Conservation (phyloP, 35 echinoderm and acorn worm species). For the Ptychodera flava region DNA sequence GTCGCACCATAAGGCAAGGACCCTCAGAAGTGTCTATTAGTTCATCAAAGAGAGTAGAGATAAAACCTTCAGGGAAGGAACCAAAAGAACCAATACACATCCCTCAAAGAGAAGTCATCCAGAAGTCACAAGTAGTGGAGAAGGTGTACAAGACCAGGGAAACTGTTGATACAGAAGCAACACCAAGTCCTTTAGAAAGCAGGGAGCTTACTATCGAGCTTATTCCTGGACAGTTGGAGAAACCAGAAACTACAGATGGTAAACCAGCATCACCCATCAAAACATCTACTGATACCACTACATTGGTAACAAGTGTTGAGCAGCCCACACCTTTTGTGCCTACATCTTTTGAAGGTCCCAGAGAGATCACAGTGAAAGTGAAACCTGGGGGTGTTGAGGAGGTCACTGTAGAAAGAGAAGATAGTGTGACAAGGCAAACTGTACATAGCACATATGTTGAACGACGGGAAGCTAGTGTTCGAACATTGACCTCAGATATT, state of each 20-base stretch:
- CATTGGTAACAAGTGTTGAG: no score
- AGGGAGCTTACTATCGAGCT: no score
- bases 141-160: no score
- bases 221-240: no score
- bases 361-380: background rate
- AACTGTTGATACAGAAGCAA: no score
- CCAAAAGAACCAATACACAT: background rate
- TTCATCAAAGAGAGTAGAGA: background rate
- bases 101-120: background rate
- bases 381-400: background rate
- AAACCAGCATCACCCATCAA: background rate
- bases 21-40: background rate
- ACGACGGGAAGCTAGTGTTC: no score
- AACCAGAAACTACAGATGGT: background rate
- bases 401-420: background rate
- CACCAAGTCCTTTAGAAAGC: no score
- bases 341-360: background rate
- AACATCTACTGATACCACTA: no score
- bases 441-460: background rate
- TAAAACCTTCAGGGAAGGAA: background rate
- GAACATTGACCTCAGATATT: no score
- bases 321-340: no score
- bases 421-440: background rate
- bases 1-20: background rate
- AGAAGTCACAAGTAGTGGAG: no score